Percentiles rank a stretch among this genome's conserved stretches.
phyloP scores from a whole-genome alignment of 2,888 invertebrate genomes.

The Muschampia staudingeri region DNA sequence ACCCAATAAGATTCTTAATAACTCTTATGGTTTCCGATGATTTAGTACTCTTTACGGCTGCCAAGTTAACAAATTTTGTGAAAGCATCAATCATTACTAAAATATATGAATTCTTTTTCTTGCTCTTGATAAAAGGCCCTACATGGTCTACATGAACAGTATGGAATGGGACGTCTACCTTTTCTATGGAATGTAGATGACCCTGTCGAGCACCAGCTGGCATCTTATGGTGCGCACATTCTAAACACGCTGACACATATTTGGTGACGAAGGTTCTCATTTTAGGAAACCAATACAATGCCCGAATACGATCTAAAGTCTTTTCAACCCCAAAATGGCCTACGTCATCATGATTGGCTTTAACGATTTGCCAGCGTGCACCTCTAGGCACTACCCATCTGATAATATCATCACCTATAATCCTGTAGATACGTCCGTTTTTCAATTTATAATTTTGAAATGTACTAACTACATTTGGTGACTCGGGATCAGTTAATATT shows the following conservation, averaged over 20 bases:
- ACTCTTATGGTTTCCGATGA: not conserved
- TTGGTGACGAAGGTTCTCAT: not conserved
- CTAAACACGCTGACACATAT: not conserved
- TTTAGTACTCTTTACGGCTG: not conserved
- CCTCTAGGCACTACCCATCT: slow-evolving; percentile 67
- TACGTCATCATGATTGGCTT: slow-evolving; percentile 66
- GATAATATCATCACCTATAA: slow-evolving; percentile 46
- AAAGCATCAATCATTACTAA: not conserved
- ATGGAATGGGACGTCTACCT: not conserved
- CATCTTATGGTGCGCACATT: not conserved
- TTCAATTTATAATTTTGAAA: slow-evolving; percentile 43
- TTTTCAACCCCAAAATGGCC: slow-evolving; percentile 64
- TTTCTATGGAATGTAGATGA: not conserved
- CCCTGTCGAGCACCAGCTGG: not conserved
- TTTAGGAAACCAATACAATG: slow-evolving; percentile 66
- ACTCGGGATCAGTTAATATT: not conserved
- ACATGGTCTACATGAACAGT: not conserved
- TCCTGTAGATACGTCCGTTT: slow-evolving; percentile 54
- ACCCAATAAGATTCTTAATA: not conserved
- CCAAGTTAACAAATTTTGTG: not conserved
- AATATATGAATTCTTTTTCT: not conserved
- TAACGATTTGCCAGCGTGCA: slow-evolving; percentile 65
- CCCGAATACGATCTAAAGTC: slow-evolving; percentile 59
- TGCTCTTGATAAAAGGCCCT: not conserved
- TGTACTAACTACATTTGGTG: slow-evolving; percentile 4